Percentiles rank a stretch among this genome's conserved stretches.
Conservation (phyloP, 2,797 vertebrate species). For the Streptopelia turtur region DNA sequence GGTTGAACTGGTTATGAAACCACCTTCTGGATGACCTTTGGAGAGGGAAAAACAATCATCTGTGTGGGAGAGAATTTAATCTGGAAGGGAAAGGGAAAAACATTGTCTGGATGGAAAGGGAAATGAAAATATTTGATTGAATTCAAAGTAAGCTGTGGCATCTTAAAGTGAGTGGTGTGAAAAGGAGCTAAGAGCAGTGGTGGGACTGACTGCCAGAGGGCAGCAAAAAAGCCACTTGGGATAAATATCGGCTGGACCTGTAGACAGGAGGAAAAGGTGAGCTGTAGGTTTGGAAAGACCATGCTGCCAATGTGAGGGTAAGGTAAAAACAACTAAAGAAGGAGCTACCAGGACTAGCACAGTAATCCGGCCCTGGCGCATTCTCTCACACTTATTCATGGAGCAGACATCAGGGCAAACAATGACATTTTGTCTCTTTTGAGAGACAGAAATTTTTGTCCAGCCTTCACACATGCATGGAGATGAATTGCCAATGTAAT, state of each 20-base stretch:
- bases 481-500: not conserved
- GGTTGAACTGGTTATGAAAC: slow-evolving; percentile 33
- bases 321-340: not conserved
- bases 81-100: slow-evolving; percentile 67
- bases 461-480: slow-evolving; percentile 1
- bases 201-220: slow-evolving; percentile 33
- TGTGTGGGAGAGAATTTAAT: slow-evolving; percentile 60
- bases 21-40: slow-evolving; percentile 40
- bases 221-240: not conserved
- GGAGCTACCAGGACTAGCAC: not conserved
- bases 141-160: slow-evolving; percentile 66
- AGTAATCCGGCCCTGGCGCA: not conserved
- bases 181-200: slow-evolving; percentile 66
- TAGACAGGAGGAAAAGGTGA: not conserved
- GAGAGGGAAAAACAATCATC: slow-evolving; percentile 33
- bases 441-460: not conserved
- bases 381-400: not conserved
- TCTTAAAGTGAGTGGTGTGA: slow-evolving; percentile 65
- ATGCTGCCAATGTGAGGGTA: not conserved
- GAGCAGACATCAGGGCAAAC: slow-evolving; percentile 7
- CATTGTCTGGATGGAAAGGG: slow-evolving; percentile 72
- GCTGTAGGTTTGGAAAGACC: not conserved
- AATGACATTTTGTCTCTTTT: slow-evolving; percentile 32
- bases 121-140: slow-evolving; percentile 76
- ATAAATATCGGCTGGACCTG: not conserved